Conservation (phyloP, 2,113 vertebrate species). For the Zosterops pallidus region DNA sequence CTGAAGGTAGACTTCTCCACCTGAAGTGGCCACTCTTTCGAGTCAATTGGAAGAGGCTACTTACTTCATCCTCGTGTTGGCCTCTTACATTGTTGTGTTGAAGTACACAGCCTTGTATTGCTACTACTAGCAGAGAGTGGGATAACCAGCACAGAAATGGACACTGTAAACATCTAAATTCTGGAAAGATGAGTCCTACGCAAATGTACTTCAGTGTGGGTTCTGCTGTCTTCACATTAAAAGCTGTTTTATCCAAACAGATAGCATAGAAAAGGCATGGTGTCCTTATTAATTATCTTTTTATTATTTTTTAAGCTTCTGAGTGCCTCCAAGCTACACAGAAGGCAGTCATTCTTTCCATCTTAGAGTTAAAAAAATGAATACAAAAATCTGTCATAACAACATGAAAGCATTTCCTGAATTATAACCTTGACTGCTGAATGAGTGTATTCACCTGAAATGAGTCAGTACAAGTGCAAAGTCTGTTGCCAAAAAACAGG, state of each 20-base stretch:
- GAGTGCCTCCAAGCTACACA: slow-evolving; percentile 33
- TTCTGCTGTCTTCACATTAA: neutral
- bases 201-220: neutral
- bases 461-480: slow-evolving; percentile 45
- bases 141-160: neutral
- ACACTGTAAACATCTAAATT: neutral
- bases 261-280: neutral
- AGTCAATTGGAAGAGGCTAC: neutral
- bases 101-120: neutral
- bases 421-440: slow-evolving; percentile 40
- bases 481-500: neutral
- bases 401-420: slow-evolving; percentile 58
- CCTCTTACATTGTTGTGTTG: neutral
- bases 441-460: slow-evolving; percentile 20
- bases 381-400: slow-evolving; percentile 24
- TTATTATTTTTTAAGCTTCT: neutral
- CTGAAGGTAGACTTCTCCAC: neutral
- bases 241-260: neutral
- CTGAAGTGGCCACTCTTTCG: neutral
- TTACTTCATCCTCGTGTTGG: neutral
- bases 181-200: neutral
- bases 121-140: neutral
- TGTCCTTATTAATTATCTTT: neutral
- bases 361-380: slow-evolving; percentile 40
- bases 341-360: slow-evolving; percentile 36